Base-by-base conservation (phyloP, 2,888 invertebrate species). In the Rotaria magnacalcarata region DNA sequence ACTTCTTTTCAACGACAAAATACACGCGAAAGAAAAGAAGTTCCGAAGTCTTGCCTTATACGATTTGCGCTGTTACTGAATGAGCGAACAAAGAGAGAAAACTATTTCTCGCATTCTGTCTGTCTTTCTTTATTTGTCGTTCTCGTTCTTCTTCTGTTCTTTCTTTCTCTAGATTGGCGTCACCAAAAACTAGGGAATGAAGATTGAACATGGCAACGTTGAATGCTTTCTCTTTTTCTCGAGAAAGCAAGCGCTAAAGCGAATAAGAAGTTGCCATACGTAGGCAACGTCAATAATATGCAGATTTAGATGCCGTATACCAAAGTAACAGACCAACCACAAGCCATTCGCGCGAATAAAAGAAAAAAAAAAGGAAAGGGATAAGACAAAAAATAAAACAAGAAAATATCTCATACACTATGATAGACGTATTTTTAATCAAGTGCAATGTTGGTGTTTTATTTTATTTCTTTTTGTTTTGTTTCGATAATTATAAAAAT, bases 191-290 rank as follows among this genome's bases (percentile, higher is more conserved):
- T 67, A 67, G 67, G 34, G 67, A 67, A 6, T 67, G 67, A 67
- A 67, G 67, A 34, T 67, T 67, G 67, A 67, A 67, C 67, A 67
- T 67, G 67, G 67, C 67, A 67, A 67, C 67, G 67, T 67, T 67
- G 19, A 34, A 41, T 34, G 67, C 16, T 34, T 67, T 67, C 67
- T 67, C 67, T 67, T 67, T 41, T 27, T 67, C 34, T 67, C 34
- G 8, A 19, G 34, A 34, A 67, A 67, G 67, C 67, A 34, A 67
- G 19, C 67, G 34, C 34, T 34, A 67, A 67, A 67, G 67, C 34
- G 67, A 67, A 67, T 67, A 67, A 67, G 67, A 67, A 67, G 67
- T 67, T 34, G 27, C 41, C 27, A 34, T 34, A 67, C 67, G 27
- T 67, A 67, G 67, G 27, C 67, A 67, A 14, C 34, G 27, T 5